A percentile compares a stretch with the other conserved stretches of the same genome.
Conservation (phyloP, 2,797 vertebrate genomes). For the Clarias fuscus region DNA sequence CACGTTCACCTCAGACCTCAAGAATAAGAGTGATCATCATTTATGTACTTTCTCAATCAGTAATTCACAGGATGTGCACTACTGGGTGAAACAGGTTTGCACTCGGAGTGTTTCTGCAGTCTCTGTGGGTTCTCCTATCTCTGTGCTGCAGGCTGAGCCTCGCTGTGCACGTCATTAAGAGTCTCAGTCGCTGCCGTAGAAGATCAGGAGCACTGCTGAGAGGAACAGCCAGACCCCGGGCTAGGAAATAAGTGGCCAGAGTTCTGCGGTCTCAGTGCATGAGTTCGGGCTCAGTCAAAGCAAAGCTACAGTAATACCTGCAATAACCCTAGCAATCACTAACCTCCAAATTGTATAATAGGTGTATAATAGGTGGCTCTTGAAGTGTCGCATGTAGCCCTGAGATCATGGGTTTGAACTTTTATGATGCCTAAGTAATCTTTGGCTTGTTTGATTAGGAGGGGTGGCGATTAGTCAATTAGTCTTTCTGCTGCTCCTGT, state of each 20-base stretch:
- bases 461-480: not conserved
- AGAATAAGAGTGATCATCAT: conserved; percentile 2
- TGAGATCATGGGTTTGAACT: not conserved
- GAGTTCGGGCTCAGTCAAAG: conserved; percentile 29
- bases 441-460: not conserved
- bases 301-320: conserved; percentile 1
- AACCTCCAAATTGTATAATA: not conserved
- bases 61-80: conserved; percentile 14
- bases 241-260: conserved; percentile 41
- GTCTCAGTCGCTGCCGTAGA: not conserved
- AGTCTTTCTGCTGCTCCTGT: not conserved
- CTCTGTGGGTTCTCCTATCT: conserved; percentile 10
- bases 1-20: conserved; percentile 12
- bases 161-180: conserved; percentile 28
- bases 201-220: conserved; percentile 28
- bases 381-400: not conserved
- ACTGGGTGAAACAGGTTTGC: not conserved
- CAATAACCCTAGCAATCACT: not conserved
- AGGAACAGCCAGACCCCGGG: conserved; percentile 34
- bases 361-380: not conserved
- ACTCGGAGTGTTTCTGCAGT: not conserved
- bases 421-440: not conserved
- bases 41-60: not conserved
- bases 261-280: conserved; percentile 12
- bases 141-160: conserved; percentile 25